phyloP scores from a whole-genome alignment of 2,888 invertebrate species.

The Melikaiella ostensackeni region DNA sequence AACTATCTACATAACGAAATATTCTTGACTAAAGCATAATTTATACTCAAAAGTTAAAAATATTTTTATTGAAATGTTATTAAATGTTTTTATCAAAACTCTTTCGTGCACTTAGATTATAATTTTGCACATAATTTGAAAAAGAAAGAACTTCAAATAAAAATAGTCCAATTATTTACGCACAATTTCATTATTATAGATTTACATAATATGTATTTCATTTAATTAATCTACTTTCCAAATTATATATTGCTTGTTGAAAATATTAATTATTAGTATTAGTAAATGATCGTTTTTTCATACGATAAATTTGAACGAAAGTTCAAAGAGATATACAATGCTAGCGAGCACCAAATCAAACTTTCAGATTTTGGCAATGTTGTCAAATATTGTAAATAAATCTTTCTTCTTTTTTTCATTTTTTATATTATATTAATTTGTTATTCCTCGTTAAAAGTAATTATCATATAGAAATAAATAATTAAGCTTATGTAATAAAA shows the following conservation, averaged over 20 bases:
- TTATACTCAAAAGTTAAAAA: too few species aligned
- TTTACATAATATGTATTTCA: background rate
- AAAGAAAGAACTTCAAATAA: background rate
- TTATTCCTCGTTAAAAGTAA: background rate
- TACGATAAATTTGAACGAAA: conserved; percentile 41
- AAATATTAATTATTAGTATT: background rate
- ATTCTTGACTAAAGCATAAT: too few species aligned
- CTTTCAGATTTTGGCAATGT: conserved; percentile 48
- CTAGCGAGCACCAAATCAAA: conserved; percentile 69
- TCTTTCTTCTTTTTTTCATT: conserved; percentile 33
- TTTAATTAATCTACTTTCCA: background rate
- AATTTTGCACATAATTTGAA: background rate
- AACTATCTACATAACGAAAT: too few species aligned
- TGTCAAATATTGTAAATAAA: conserved; percentile 51
- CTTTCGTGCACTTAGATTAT: too few species aligned
- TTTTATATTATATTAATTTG: background rate
- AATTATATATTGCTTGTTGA: background rate
- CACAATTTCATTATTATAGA: background rate
- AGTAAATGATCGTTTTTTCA: conserved; percentile 39
- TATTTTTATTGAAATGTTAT: too few species aligned
- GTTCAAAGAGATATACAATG: conserved; percentile 61
- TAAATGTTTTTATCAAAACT: too few species aligned
- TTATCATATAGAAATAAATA: background rate
- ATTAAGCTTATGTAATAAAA: conserved; percentile 7
- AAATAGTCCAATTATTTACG: background rate